A percentile compares a stretch with the other conserved stretches of the same genome.
Evolutionary conservation across 2,888 invertebrate species (phyloP).

Genomic region (Gymnocheta viridis): DNA sequence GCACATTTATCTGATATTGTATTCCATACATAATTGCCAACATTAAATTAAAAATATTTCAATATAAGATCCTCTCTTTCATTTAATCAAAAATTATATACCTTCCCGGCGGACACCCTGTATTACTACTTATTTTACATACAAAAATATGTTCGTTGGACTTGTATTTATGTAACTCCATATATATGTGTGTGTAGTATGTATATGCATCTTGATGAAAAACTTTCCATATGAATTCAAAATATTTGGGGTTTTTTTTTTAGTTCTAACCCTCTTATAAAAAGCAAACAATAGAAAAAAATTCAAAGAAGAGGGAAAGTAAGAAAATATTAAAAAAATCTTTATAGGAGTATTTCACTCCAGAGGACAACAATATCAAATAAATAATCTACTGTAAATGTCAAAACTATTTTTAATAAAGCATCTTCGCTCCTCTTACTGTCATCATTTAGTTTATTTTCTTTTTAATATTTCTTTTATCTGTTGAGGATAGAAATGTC

Average conservation of each 20-base stretch:
- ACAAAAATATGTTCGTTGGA: conserved; percentile 4
- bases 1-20: no score
- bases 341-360: conserved; percentile 30
- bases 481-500: conserved; percentile 41
- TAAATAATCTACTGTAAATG: conserved; percentile 65
- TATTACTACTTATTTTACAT: conserved; percentile 4
- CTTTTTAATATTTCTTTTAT: conserved; percentile 23
- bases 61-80: no score
- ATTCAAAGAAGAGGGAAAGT: conserved; percentile 14
- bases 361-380: conserved; percentile 52
- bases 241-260: conserved; percentile 34
- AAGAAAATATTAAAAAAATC: conserved; percentile 6
- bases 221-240: conserved; percentile 53
- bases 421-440: conserved; percentile 25
- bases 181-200: no score
- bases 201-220: neutral
- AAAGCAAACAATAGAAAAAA: neutral
- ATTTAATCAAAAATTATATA: no score
- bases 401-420: conserved; percentile 68
- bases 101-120: no score
- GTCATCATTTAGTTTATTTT: conserved; percentile 49
- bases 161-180: neutral
- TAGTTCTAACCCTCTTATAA: neutral
- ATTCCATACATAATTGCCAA: no score
- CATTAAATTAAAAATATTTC: no score